These are phyloP conservation scores for Microcebus murinus DNA, from an alignment of 2,113 vertebrate species.

Conservation along the genomic window DNA sequence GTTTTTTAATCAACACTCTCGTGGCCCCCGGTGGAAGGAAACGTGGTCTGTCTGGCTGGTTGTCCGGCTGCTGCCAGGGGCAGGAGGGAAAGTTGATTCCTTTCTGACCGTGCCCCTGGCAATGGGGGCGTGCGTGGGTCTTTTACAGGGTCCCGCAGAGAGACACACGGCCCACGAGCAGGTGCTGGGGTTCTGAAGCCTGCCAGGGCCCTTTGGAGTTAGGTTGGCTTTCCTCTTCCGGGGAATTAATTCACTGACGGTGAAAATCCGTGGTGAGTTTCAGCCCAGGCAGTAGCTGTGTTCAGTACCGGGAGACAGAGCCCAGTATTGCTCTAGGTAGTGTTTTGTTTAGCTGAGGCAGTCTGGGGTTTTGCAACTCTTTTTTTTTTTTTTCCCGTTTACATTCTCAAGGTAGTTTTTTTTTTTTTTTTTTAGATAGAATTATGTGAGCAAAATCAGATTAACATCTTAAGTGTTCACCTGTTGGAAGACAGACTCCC, in stretches of 20 bases:
- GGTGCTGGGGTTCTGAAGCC: not conserved
- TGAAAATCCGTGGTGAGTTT: not conserved
- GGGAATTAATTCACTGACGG: not conserved
- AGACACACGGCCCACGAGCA: not conserved
- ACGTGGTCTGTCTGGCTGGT: not conserved
- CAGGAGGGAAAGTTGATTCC: not conserved
- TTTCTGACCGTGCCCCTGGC: not conserved
- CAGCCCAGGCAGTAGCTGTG: not conserved
- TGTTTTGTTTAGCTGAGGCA: not conserved
- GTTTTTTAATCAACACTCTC: conserved; percentile 57
- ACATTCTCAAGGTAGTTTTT: not conserved
- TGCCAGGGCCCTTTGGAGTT: not conserved
- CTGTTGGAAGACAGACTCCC: conserved; percentile 39
- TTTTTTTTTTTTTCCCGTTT: conserved; percentile 39
- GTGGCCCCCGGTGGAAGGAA: conserved; percentile 11
- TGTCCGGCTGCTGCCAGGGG: not conserved
- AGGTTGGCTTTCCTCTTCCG: not conserved
- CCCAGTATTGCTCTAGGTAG: not conserved
- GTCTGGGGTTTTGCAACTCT: not conserved
- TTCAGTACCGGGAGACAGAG: not conserved
- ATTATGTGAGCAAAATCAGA: not conserved
- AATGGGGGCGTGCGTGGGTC: not conserved
- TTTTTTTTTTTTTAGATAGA: not conserved
- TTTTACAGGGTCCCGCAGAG: not conserved
- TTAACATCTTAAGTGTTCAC: conserved; percentile 37